Evolutionary conservation across 2,113 vertebrate species (phyloP).

Genomic region (Catharus minimus): DNA sequence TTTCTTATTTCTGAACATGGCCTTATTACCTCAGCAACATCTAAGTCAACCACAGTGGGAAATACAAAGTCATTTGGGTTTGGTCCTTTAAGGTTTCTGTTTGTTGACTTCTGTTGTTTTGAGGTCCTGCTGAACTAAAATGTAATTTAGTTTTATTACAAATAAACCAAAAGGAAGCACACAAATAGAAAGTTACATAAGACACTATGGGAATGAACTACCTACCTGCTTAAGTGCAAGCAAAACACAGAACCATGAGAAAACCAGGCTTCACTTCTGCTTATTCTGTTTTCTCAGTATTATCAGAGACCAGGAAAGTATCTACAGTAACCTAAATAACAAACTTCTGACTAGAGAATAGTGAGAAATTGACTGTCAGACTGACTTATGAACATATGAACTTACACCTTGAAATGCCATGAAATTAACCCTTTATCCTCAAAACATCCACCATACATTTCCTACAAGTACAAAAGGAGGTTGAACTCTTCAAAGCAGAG

Average conservation of each 20-base stretch:
- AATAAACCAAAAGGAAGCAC: neutral
- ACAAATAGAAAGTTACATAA: neutral
- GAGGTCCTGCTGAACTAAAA: neutral
- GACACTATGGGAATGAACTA: neutral
- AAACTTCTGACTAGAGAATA: neutral
- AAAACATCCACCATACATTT: slow-evolving; percentile 36
- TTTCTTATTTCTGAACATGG: neutral
- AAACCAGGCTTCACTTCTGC: neutral
- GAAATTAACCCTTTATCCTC: slow-evolving; percentile 12
- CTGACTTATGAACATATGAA: rapidly evolving
- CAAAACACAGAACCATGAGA: neutral
- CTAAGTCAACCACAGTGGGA: neutral
- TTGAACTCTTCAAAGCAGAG: slow-evolving; percentile 7
- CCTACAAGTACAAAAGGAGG: slow-evolving; percentile 26
- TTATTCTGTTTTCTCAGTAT: neutral
- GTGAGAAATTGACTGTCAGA: neutral
- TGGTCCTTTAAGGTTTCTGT: neutral
- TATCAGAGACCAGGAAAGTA: neutral
- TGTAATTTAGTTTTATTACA: neutral
- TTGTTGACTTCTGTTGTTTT: neutral
- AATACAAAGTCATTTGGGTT: neutral
- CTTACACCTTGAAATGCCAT: neutral
- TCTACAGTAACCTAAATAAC: neutral
- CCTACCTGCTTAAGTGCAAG: neutral
- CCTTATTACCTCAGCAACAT: neutral